Evolutionary conservation across 2,888 invertebrate species (phyloP).

Genomic region (Thera obeliscata): DNA sequence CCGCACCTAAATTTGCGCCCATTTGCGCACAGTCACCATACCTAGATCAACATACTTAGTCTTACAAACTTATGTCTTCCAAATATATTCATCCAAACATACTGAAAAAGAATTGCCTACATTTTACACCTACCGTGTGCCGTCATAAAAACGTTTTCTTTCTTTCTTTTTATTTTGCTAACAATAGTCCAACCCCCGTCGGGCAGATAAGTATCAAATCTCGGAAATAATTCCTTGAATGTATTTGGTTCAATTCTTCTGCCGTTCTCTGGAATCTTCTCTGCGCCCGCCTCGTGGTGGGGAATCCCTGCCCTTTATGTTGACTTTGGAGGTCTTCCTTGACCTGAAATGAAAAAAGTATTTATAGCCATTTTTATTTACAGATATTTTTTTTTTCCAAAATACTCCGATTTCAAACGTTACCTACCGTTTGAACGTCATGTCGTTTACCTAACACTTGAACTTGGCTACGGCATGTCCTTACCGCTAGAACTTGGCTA

Average conservation of each 20-base stretch:
- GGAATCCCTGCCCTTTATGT: slow-evolving; percentile 75
- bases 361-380: background rate
- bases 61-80: background rate
- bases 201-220: slow-evolving; percentile 7
- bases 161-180: no score
- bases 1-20: no score
- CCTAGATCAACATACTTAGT: background rate
- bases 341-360: slow-evolving; percentile 45
- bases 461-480: slow-evolving; percentile 98
- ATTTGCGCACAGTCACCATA: background rate
- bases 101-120: background rate
- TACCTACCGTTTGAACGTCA: no score
- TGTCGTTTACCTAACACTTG: slow-evolving; percentile 58
- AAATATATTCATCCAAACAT: background rate
- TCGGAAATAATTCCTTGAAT: slow-evolving; percentile 33
- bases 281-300: slow-evolving; percentile 73
- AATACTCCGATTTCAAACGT: no score
- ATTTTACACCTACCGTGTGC: background rate
- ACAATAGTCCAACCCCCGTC: slow-evolving; percentile 7
- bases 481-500: no score
- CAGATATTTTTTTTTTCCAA: no score
- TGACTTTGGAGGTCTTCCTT: slow-evolving; percentile 73
- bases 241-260: slow-evolving; percentile 67
- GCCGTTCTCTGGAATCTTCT: slow-evolving; percentile 78
- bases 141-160: no score